phyloP scores from a whole-genome alignment of 2,888 invertebrate genomes.

The Linnaemya tessellans region DNA sequence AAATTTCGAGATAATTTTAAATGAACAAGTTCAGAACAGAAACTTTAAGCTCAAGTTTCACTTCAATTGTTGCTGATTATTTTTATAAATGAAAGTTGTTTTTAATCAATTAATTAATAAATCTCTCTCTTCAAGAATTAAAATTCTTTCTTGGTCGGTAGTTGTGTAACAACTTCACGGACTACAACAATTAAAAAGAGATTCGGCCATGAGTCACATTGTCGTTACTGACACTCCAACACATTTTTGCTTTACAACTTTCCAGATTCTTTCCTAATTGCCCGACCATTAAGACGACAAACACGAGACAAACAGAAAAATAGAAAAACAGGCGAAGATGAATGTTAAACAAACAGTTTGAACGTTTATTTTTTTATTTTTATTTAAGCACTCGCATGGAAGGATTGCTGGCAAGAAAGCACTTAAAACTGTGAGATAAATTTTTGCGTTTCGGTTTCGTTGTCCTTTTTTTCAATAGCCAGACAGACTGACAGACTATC shows the following conservation, averaged over 20 bases:
- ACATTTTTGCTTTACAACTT: conserved; percentile 32
- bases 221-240: conserved; percentile 18
- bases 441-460: conserved; percentile 1
- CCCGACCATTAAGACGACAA: conserved; percentile 28
- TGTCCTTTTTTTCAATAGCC: conserved; percentile 38
- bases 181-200: conserved; percentile 12
- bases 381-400: not conserved
- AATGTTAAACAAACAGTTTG: conserved; percentile 43
- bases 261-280: conserved; percentile 53
- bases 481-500: conserved; percentile 42
- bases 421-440: conserved; percentile 3
- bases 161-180: conserved; percentile 1
- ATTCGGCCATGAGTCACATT: conserved; percentile 11
- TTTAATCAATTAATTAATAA: not conserved
- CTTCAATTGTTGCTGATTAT: not conserved
- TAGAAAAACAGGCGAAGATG: not conserved
- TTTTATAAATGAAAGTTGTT: not conserved
- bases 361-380: conserved; percentile 26
- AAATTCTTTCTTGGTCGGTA: not conserved
- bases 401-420: not conserved
- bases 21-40: not conserved
- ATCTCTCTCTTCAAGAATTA: conserved; percentile 9
- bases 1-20: not conserved
- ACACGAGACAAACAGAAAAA: conserved; percentile 18
- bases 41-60: not conserved